These are phyloP conservation scores for Cossypha heuglini DNA, from an alignment of 2,797 vertebrate genomes.

Conservation along the genomic window DNA sequence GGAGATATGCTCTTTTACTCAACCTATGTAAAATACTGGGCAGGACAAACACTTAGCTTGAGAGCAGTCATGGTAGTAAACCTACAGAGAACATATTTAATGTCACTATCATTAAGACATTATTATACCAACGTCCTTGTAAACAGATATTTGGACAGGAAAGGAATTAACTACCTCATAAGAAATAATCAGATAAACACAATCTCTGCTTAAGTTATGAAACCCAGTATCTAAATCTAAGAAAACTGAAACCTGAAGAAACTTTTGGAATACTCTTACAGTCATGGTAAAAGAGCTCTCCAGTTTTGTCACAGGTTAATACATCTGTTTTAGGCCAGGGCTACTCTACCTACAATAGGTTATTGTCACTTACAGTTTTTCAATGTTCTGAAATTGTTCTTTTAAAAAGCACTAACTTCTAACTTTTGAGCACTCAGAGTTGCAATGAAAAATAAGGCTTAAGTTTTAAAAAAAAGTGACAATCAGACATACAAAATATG, in stretches of 20 bases:
- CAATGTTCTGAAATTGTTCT: not conserved
- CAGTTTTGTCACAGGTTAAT: not conserved
- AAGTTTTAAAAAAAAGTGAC: not conserved
- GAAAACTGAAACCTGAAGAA: not conserved
- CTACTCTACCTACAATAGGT: not conserved
- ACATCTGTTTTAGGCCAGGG: accelerated
- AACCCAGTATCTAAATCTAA: not conserved
- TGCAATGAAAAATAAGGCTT: not conserved
- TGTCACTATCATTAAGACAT: not conserved
- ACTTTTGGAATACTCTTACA: not conserved
- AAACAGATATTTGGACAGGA: not conserved
- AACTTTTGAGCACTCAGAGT: not conserved
- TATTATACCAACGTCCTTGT: not conserved
- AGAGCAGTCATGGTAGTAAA: not conserved
- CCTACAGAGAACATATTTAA: not conserved
- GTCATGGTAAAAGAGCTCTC: not conserved
- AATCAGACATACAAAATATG: not conserved
- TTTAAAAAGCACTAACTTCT: not conserved
- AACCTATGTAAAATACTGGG: not conserved
- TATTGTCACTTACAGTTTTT: not conserved
- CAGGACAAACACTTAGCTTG: not conserved
- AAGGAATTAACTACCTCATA: not conserved
- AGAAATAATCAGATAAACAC: not conserved
- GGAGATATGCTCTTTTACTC: not conserved
- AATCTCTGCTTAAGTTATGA: not conserved